phyloP scores from a whole-genome alignment of 2,888 invertebrate genomes.

The Eudemis profundana region DNA sequence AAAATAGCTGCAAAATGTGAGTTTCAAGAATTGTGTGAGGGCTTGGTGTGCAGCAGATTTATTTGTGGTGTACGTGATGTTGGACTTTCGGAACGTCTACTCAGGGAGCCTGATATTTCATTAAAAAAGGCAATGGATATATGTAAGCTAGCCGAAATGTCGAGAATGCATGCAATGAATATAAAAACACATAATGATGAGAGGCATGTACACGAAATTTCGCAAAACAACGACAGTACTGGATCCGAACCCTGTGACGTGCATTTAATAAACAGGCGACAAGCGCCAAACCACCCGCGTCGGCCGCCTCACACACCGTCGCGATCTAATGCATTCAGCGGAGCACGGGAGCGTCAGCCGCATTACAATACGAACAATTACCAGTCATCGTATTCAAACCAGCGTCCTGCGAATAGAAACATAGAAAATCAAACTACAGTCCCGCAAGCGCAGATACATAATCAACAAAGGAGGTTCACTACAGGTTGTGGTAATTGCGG shows the following conservation, averaged over 20 bases:
- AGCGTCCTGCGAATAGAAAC: too few relatives aligned
- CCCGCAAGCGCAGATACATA: too few relatives aligned
- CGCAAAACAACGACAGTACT: background rate
- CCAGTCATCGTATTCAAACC: too few relatives aligned
- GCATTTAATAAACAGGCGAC: background rate
- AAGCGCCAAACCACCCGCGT: background rate
- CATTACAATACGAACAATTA: too few relatives aligned
- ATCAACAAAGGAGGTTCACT: too few relatives aligned
- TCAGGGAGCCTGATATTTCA: slow-evolving; percentile 15
- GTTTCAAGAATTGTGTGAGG: slow-evolving; percentile 1
- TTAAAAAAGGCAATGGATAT: slow-evolving; percentile 26
- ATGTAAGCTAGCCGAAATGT: slow-evolving; percentile 8
- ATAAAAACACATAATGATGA: slow-evolving; percentile 6
- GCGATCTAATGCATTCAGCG: background rate
- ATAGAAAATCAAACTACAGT: too few relatives aligned
- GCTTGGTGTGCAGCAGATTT: slow-evolving; percentile 3
- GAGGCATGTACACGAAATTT: background rate
- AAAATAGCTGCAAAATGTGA: slow-evolving; percentile 23
- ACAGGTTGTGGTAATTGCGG: too few relatives aligned
- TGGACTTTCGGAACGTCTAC: slow-evolving; percentile 7
- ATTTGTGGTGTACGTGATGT: slow-evolving; percentile 14
- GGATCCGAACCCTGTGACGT: slow-evolving; percentile 3
- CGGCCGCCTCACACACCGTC: slow-evolving; percentile 11
- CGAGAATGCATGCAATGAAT: slow-evolving; percentile 13
- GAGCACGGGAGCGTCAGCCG: background rate